Conservation (phyloP, 2,797 vertebrate species). For the Dicrostonyx torquatus region DNA sequence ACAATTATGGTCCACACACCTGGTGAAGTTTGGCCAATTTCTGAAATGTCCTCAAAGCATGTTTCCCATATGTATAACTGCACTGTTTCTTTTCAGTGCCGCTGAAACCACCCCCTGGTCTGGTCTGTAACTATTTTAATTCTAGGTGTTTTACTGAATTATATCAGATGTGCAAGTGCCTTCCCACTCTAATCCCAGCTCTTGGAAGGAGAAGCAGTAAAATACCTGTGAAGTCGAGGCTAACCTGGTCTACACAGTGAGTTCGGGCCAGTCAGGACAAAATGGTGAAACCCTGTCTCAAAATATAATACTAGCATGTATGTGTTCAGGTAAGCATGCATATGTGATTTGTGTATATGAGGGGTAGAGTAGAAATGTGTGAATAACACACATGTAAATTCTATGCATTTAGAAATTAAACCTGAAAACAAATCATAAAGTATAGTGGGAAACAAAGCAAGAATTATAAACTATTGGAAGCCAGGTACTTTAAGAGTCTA, state of each 20-base stretch:
- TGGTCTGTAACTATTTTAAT: neutral
- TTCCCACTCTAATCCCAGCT: neutral
- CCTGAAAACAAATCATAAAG: neutral
- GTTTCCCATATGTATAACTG: neutral
- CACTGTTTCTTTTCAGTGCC: neutral
- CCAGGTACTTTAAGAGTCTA: neutral
- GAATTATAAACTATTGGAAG: slow-evolving; percentile 12
- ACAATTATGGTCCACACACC: neutral
- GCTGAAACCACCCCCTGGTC: neutral
- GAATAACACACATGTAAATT: neutral
- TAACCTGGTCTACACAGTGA: neutral
- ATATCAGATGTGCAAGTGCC: neutral
- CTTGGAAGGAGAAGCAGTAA: neutral
- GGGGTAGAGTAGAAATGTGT: neutral
- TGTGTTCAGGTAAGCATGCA: too few relatives aligned
- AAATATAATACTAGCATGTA: neutral
- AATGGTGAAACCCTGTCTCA: neutral
- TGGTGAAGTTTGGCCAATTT: neutral
- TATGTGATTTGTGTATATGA: neutral
- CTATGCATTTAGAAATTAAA: neutral
- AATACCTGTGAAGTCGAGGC: neutral
- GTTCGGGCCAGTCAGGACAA: neutral
- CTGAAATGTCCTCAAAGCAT: neutral
- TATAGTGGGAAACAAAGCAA: neutral
- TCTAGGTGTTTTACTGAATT: neutral